Base-by-base conservation (phyloP, 2,113 vertebrate genomes). In the Pteruthius melanotis region DNA sequence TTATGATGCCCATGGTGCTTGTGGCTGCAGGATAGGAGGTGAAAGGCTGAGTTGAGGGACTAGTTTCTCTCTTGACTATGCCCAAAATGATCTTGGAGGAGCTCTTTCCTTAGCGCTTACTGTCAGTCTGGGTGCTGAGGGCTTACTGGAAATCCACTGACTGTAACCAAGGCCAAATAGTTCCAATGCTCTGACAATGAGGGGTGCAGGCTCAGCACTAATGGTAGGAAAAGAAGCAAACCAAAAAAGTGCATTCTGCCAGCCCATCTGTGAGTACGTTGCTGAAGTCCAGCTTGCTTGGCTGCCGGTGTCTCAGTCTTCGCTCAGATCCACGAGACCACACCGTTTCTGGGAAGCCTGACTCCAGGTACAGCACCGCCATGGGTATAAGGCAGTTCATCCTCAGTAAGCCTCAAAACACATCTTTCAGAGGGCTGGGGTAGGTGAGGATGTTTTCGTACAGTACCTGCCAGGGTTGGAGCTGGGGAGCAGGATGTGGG, bases 111-210 rank as follows among this genome's bases (percentile, higher is more conserved):
- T 63, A 75, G 81, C 72, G 13, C 45, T 93, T 93, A 57, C 53
- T 86, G 69, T 70, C 45, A 78, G 50, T 39, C 56, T 52, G 28
- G 14, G 45, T 96, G 85, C 77, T 21, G 37, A 71, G 80, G 72
- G 30, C 45, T 95, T 92, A 77, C 89, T 91, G 89, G 87, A 94
- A 96, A 86, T 83, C 81, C 81, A 13, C 83, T 78, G 72, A 33
- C 64, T 83, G 39, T 69, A 65, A 47, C 59, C 0, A 11, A 75
- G 72, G 86, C 86, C 90, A 89, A 28, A 56, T 76, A 72, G 27
- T 85, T 94, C 65, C 70, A 89, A 1, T 44, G 84, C 69, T 84
- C 35, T 76, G 49, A 53, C 53, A 54, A 23, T 64, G 68, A 83
- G 64, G 56, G 77, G 63, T 88, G 69, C 79, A 57, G 68, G 68